Conservation (phyloP, 2,888 invertebrate species). For the Eucriotettix oculatus region DNA sequence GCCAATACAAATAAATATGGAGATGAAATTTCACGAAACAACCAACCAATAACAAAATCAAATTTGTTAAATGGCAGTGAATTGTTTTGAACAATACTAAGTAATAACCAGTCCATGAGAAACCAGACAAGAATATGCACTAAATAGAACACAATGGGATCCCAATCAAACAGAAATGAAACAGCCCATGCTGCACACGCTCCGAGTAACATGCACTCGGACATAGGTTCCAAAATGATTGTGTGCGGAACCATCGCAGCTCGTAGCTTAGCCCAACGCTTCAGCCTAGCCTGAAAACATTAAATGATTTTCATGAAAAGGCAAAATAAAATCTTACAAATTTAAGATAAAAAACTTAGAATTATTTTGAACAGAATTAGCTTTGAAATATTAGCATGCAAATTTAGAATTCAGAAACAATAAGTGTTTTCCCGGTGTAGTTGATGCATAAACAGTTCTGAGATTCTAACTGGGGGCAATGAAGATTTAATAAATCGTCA, state of each 20-base stretch:
- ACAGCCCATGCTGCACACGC: slow-evolving; percentile 83
- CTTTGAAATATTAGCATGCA: no score
- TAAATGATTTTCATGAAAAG: neutral
- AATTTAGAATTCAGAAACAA: no score
- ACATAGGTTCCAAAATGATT: slow-evolving; percentile 81
- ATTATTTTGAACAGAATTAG: no score
- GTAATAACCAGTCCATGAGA: slow-evolving; percentile 83
- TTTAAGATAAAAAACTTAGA: no score
- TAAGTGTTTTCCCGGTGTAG: no score
- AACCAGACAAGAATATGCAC: slow-evolving; percentile 91
- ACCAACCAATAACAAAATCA: slow-evolving; percentile 88
- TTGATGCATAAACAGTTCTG: no score
- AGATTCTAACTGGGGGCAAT: no score
- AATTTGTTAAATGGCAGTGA: slow-evolving; percentile 86
- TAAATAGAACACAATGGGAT: slow-evolving; percentile 79
- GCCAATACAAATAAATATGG: slow-evolving; percentile 79
- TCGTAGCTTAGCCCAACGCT: slow-evolving; percentile 83
- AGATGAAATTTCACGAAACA: slow-evolving; percentile 80
- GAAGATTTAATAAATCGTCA: no score
- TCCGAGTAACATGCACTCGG: slow-evolving; percentile 88
- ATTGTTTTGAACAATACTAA: slow-evolving; percentile 77
- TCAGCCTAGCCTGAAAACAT: slow-evolving; percentile 42
- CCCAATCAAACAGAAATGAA: slow-evolving; percentile 64
- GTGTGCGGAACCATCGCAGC: slow-evolving; percentile 90
- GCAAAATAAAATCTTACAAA: no score